These are phyloP conservation scores for Chaetops frenatus DNA, from an alignment of 2,113 vertebrate species.

Conservation along the genomic window DNA sequence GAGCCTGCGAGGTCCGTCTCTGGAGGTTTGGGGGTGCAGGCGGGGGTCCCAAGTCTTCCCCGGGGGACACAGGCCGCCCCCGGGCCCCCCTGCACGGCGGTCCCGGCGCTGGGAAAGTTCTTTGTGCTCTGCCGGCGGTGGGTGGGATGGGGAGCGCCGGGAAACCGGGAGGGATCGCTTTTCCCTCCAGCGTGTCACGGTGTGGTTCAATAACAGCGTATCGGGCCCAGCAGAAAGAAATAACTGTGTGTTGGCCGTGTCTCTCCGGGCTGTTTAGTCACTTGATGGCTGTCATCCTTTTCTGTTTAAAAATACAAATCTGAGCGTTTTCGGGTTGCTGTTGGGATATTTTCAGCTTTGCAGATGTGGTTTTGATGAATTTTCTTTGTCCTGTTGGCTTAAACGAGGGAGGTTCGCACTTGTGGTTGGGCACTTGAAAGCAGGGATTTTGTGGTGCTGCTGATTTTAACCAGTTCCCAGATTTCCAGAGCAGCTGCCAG, in stretches of 20 bases:
- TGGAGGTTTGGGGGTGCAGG: not conserved
- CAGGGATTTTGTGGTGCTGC: not conserved
- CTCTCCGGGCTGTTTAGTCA: not conserved
- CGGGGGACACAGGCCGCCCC: not conserved
- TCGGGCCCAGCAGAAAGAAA: not conserved
- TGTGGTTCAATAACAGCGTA: not conserved
- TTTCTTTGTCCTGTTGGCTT: not conserved
- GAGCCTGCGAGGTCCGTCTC: not conserved
- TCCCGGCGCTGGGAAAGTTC: not conserved
- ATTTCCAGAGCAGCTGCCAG: not conserved
- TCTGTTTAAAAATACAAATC: not conserved
- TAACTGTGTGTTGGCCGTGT: not conserved
- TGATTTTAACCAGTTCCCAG: not conserved
- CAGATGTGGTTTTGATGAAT: not conserved
- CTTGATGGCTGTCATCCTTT: not conserved
- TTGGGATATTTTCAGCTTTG: not conserved
- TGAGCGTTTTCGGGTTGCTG: not conserved
- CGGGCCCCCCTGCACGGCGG: not conserved
- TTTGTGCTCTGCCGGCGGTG: not conserved
- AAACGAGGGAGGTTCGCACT: fast-evolving
- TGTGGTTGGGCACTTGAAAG: not conserved
- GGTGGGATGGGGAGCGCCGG: not conserved
- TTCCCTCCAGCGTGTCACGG: not conserved
- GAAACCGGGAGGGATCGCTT: not conserved
- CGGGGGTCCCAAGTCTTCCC: not conserved